Conservation (phyloP, 2,113 vertebrate genomes). For the Rhea americana region DNA sequence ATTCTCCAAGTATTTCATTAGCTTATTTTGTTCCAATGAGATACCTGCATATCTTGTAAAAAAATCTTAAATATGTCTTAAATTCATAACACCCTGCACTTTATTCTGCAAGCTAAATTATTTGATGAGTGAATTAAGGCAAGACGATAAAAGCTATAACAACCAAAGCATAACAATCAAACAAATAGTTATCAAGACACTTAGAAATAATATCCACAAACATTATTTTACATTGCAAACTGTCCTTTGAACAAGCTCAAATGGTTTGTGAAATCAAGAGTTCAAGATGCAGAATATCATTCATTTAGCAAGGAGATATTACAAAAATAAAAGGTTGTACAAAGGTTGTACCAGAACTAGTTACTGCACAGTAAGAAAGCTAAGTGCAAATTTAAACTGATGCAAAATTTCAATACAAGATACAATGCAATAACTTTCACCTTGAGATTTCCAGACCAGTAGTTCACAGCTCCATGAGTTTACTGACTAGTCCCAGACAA, state of each 20-base stretch:
- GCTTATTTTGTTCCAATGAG: neutral
- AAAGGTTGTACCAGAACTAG: neutral
- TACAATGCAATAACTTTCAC: neutral
- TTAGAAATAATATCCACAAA: neutral
- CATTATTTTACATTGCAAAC: neutral
- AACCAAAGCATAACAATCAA: neutral
- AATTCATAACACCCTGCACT: neutral
- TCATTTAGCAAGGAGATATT: neutral
- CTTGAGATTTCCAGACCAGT: neutral
- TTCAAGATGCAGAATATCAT: fast-evolving
- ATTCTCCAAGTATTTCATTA: neutral
- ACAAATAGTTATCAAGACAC: neutral
- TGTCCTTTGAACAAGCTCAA: neutral
- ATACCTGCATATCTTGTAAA: neutral
- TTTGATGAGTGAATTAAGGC: neutral
- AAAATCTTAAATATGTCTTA: neutral
- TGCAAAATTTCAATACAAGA: neutral
- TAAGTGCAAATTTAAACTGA: neutral
- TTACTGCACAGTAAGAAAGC: neutral
- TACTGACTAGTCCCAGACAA: neutral
- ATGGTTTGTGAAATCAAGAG: neutral
- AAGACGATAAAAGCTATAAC: neutral
- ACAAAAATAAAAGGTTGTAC: neutral
- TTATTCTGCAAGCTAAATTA: neutral
- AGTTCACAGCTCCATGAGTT: neutral